These are phyloP conservation scores for Quadroppia sp. DNA, from an alignment of 2,888 invertebrate genomes.

Conservation along the genomic window DNA sequence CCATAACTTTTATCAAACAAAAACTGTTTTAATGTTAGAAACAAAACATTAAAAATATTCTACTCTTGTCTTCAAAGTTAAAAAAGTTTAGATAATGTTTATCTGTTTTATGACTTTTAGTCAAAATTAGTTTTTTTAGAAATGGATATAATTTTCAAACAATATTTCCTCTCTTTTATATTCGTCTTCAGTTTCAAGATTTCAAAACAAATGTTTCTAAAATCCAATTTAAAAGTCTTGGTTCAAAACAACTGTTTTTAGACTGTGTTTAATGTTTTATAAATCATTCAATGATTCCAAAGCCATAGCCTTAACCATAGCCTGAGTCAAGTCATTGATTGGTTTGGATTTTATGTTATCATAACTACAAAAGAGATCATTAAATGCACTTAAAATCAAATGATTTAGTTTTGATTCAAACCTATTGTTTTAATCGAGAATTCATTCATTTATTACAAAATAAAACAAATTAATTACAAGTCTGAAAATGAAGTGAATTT, in stretches of 20 bases:
- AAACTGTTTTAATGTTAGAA: background rate
- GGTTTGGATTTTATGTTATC: background rate
- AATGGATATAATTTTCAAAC: background rate
- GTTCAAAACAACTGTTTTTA: background rate
- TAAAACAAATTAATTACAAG: too few species aligned
- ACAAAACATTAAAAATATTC: background rate
- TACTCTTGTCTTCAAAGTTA: background rate
- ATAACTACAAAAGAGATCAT: too few species aligned
- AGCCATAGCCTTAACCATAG: background rate
- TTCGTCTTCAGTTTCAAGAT: background rate
- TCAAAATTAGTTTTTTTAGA: background rate
- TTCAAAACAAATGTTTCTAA: background rate
- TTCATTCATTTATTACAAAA: too few species aligned
- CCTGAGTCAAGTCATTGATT: background rate
- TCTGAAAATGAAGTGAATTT: too few species aligned
- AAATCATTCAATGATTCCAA: background rate
- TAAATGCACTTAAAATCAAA: too few species aligned
- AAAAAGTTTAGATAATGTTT: background rate
- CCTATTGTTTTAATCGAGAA: too few species aligned
- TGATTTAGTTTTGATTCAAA: too few species aligned
- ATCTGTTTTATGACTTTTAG: background rate
- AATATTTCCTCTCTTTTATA: conserved; percentile 1
- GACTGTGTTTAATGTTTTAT: conserved; percentile 5
- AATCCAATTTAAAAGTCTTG: background rate
- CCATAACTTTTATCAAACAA: background rate